Base-by-base conservation (phyloP, 2,888 invertebrate genomes). In the Geophilus truncorum region DNA sequence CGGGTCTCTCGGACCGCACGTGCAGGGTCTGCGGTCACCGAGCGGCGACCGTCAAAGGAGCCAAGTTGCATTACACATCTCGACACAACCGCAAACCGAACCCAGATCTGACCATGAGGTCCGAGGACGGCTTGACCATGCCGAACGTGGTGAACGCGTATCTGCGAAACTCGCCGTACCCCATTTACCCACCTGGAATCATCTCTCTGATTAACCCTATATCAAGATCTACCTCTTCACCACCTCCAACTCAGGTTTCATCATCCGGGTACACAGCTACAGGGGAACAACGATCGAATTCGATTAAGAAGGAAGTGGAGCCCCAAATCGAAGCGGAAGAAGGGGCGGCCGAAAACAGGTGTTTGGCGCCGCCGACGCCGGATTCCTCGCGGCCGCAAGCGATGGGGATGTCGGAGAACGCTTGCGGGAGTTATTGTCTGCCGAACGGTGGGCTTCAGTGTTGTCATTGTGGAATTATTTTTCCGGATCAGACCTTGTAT, bases 401-500 rank as follows among this genome's bases (percentile, higher is more conserved):
- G 21, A n/a, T 40, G 10, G n/a, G 25, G 25, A 0, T 21, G 18
- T 0, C 40, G 1, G 76, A 51, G 28, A n/a, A 36, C 62, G 45
- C 32, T 76, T 25, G 75, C 6, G 45, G 40, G 25, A 21, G 28
- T 9, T 45, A 45, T 15, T n/a, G 45, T 2, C n/a, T 57, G 9
- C 79, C 79, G 1, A 79, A 76, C 15, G 36, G 23, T 10, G 78
- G 36, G 34, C 78, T 77, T 32, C 78, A 36, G 23, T 77, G 78
- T n/a, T 36, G 36, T 36, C 95, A 94, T 88, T 98, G 98, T 88
- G 93, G 95, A 84, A 96, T 98, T 85, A 92, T 94, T 77, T 98
- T 97, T 89, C 95, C 96, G 45, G 97, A 98, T 88, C 94, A 95
- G 86, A 98, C 97, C 0, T 90, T 98, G 81, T 97, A 97, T 89